Evolutionary conservation across 2,797 vertebrate species (phyloP).

Genomic region (Heterohyrax brucei): DNA sequence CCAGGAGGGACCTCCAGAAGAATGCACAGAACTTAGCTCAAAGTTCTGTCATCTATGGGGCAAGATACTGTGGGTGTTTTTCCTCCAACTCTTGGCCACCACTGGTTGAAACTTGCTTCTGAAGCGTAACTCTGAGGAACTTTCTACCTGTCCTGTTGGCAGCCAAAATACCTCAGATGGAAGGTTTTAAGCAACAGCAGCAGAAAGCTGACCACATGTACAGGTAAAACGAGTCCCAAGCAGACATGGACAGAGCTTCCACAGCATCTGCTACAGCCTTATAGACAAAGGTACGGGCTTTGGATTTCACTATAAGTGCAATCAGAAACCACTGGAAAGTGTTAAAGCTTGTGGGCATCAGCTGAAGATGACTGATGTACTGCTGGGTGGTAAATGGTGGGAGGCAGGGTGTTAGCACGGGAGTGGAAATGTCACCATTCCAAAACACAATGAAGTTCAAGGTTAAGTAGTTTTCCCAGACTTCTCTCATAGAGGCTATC

Average conservation of each 20-base stretch:
- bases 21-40: background rate
- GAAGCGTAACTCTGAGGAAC: background rate
- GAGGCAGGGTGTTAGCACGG: background rate
- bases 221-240: background rate
- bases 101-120: background rate
- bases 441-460: background rate
- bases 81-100: background rate
- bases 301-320: background rate
- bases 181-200: background rate
- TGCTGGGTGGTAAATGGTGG: background rate
- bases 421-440: background rate
- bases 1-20: too few species aligned
- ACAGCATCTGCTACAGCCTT: background rate
- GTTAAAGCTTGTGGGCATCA: background rate
- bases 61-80: background rate
- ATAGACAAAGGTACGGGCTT: background rate
- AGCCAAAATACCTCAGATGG: background rate
- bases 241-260: rapidly evolving
- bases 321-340: background rate
- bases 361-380: background rate
- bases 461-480: background rate
- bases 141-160: background rate
- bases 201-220: background rate
- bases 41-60: background rate
- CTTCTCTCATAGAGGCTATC: background rate